Base-by-base conservation (phyloP, 2,888 invertebrate genomes). In the Rhamnusium bicolor region DNA sequence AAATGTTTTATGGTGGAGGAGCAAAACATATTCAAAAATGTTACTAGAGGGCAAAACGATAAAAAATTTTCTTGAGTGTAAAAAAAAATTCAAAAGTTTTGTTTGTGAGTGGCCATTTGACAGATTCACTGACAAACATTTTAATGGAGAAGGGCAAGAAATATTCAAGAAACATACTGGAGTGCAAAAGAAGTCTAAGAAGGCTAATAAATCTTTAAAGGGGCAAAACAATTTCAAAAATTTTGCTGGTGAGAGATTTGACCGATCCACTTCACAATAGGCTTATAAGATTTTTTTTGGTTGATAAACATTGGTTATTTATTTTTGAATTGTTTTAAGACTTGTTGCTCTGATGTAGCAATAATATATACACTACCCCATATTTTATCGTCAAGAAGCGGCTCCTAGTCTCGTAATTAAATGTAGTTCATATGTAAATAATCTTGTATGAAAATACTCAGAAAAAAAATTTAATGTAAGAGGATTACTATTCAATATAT, bases 381-480 rank as follows among this genome's bases (percentile, higher is more conserved):
- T 77, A 76, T 75, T 77, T 70, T 77, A 68, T 70, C 81, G 76
- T 81, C 72, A 61, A 77, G 80, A 84, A 83, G 83, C 85, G 83
- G 81, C 82, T 84, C 84, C 87, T 87, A 87, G 87, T 87, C 87
- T 85, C 81, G 82, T 85, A 85, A 82, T 84, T 86, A 86, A 84
- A 80, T 85, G 76, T 84, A 83, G 82, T 81, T 79, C 82, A 82
- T 79, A 84, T 86, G 85, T 86, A 85, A 79, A 85, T 85, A 85
- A 82, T 61, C 24, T 69, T 69, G 69, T 72, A 67, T 63, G 54
- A 71, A 72, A 78, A 78, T 76, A 78, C 77, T 77, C 77, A 75
- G 46, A 71, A 70, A 47, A 68, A 58, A 71, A n/a, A n/a, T n/a
- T n/a, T n/a, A n/a, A 70, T 46, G 29, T 47, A 71, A 21, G 58